A percentile compares a stretch with the other conserved stretches of the same genome.
phyloP scores from a whole-genome alignment of 1,140 invertebrate genomes.

The Pseudachorutes palmiensis region DNA sequence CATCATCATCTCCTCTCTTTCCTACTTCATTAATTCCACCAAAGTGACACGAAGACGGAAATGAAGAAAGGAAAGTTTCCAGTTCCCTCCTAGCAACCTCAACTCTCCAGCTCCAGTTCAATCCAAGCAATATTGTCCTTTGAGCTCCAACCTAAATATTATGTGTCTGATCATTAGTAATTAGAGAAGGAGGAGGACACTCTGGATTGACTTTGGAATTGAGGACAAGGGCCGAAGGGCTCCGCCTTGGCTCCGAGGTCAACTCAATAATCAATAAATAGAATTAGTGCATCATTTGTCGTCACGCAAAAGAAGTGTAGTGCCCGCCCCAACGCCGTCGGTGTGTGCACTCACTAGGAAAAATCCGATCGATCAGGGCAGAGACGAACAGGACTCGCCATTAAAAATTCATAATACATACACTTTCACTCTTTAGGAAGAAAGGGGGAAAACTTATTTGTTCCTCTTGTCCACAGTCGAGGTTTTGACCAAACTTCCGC shows the following conservation, averaged over 20 bases:
- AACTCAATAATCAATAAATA: slow-evolving; percentile 20
- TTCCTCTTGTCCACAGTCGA: not conserved
- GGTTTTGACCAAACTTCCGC: no score
- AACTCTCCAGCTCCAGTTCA: no score
- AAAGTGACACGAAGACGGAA: not conserved
- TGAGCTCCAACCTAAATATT: no score
- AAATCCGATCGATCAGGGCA: not conserved
- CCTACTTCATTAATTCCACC: not conserved
- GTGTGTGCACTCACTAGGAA: not conserved
- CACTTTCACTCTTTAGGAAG: not conserved
- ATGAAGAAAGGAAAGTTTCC: no score
- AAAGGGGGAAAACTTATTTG: not conserved
- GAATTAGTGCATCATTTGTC: slow-evolving; percentile 23
- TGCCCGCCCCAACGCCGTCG: not conserved
- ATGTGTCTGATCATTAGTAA: no score
- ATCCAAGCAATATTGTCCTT: no score
- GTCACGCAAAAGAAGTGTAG: slow-evolving; percentile 13
- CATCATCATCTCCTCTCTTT: slow-evolving; percentile 3
- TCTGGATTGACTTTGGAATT: no score
- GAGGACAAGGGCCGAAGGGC: no score
- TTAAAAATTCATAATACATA: slow-evolving; percentile 18
- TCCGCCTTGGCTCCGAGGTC: no score
- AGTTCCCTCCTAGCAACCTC: no score
- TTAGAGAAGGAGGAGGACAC: no score
- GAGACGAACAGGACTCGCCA: not conserved